Percentiles rank a stretch among this genome's conserved stretches.
These are phyloP conservation scores for Tricholauxania praeusta DNA, from an alignment of 2,888 invertebrate genomes.

Conservation along the genomic window DNA sequence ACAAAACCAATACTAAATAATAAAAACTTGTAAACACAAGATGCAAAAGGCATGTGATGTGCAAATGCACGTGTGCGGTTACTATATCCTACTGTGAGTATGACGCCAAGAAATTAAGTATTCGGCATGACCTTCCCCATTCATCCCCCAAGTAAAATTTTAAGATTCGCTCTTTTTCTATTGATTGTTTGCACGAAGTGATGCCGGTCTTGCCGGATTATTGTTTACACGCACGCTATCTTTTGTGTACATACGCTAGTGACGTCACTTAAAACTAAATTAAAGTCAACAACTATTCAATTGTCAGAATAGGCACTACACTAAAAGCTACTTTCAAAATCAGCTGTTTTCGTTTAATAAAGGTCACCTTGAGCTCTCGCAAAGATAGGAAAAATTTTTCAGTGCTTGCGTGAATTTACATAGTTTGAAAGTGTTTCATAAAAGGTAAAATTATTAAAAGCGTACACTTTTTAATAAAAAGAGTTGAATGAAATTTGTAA, in stretches of 20 bases:
- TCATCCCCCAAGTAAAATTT: not conserved
- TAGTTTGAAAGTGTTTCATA: constrained; percentile 18
- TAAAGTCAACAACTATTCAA: not conserved
- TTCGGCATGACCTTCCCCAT: not conserved
- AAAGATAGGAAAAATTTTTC: constrained; percentile 32
- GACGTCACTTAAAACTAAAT: no score
- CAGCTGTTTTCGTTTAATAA: constrained; percentile 33
- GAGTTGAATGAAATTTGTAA: no score
- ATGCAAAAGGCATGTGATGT: not conserved
- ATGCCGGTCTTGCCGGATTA: not conserved
- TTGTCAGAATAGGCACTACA: not conserved
- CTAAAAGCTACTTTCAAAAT: constrained; percentile 19
- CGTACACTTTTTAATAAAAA: not conserved
- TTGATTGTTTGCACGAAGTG: no score
- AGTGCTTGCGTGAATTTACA: constrained; percentile 14
- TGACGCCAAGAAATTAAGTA: not conserved
- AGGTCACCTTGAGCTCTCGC: constrained; percentile 49
- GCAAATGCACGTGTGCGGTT: not conserved
- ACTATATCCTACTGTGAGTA: no score
- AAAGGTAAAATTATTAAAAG: constrained; percentile 28
- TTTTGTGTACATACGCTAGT: not conserved
- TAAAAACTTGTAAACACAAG: not conserved
- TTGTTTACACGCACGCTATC: no score
- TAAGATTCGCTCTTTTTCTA: no score
- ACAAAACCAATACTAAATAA: constrained; percentile 31